Base-by-base conservation (phyloP, 2,888 invertebrate genomes). In the Drosophila atroscutellata region DNA sequence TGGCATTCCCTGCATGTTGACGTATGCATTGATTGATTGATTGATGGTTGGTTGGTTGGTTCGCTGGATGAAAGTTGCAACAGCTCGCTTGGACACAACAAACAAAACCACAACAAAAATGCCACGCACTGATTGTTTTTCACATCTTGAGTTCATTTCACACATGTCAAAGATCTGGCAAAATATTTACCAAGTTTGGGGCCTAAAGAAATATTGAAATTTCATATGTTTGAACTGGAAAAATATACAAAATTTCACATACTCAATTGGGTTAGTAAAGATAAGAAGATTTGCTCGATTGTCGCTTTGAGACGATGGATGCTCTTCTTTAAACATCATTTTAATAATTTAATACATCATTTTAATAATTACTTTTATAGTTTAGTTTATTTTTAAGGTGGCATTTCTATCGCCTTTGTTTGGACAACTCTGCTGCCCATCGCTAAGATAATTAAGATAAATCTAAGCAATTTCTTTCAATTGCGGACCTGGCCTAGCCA, bases 1-100 rank as follows among this genome's bases (percentile, higher is more conserved):
- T 84, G 87, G 78, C 82, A 77, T 87, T 89, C 66, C 70, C 67
- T 58, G 64, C 54, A 66, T 66, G 56, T 78, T 84, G 88, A 84
- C 77, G 37, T 59, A 77, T 75, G 80, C 85, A 84, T 76, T 87
- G 79, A 79, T 88, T 77, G 80, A 78, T 80, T 75, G 75, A 66
- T 70, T 63, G 34, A 61, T 70, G 72, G 18, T 47, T 56, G 75
- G 52, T 8, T 70, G 61, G 56, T 56, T 71, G 71, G 13, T 50
- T 54, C 74, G 42, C n/a, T 70, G 59, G 51, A 34, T 34, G 51
- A 47, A 63, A 74, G 60, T 47, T 37, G 26, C 56, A 49, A 34
- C 65, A 65, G 28, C 59, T 47, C 24, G 57, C 42, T 42, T 28
- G 42, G 42, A 45, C 37, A 32, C 37, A 56, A 56, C 50, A 58